Evolutionary conservation across 2,797 vertebrate species (phyloP).

Genomic region (Hydrophis major): DNA sequence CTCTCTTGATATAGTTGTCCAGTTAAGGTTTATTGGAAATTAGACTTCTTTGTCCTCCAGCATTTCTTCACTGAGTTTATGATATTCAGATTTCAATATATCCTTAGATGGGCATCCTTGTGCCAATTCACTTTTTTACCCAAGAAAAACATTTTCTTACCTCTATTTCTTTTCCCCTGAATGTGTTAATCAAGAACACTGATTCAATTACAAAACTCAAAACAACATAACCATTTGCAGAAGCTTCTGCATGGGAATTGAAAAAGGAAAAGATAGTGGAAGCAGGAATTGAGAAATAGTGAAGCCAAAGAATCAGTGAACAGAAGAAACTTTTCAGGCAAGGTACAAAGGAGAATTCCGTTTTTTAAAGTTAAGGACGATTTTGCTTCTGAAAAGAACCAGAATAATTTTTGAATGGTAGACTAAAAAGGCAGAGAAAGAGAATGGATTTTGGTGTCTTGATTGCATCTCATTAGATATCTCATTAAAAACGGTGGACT

Average conservation of each 20-base stretch:
- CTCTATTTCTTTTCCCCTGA: constrained; percentile 11
- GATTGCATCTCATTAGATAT: neutral
- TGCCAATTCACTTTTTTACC: constrained; percentile 13
- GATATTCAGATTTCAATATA: neutral
- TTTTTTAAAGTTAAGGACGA: neutral
- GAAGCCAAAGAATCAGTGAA: neutral
- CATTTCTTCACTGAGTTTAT: neutral
- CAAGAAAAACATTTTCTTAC: constrained; percentile 41
- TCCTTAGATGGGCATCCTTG: neutral
- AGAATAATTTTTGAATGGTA: neutral
- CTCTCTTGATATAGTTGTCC: neutral
- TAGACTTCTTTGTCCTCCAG: neutral
- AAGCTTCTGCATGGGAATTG: neutral
- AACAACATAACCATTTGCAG: neutral
- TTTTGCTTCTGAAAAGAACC: neutral
- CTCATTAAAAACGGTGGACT: neutral
- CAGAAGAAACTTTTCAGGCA: neutral
- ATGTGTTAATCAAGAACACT: constrained; percentile 32
- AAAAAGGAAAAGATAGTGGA: neutral
- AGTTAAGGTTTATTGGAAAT: neutral
- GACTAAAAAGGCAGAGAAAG: neutral
- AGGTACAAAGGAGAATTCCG: neutral
- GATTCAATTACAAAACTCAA: neutral
- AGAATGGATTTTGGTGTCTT: neutral
- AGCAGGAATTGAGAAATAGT: neutral